Conservation (phyloP, 2,113 vertebrate genomes). For the Oreochromis tanganicae region DNA sequence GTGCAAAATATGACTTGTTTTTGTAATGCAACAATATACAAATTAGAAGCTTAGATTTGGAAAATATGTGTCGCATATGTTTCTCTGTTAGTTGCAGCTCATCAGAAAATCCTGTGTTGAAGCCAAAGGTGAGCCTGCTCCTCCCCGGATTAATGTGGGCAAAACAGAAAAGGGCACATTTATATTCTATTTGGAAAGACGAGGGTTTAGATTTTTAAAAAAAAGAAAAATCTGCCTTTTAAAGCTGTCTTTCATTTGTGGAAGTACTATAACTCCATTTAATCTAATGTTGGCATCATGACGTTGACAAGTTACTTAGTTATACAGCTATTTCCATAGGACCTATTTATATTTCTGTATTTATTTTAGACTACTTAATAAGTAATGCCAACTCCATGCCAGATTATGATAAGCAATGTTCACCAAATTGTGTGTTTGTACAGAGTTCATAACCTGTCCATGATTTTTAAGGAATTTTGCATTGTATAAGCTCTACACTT, state of each 20-base stretch:
- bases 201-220: constrained; percentile 15
- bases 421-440: constrained; percentile 57
- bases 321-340: constrained; percentile 64
- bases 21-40: background rate
- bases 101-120: background rate
- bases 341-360: constrained; percentile 67
- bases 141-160: constrained; percentile 1
- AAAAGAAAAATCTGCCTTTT: background rate
- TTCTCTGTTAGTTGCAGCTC: background rate
- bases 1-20: background rate
- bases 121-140: constrained; percentile 16
- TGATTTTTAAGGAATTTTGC: constrained; percentile 52
- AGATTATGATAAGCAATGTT: constrained; percentile 57
- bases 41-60: background rate
- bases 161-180: background rate
- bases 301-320: constrained; percentile 32
- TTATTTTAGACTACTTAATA: constrained; percentile 61
- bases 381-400: constrained; percentile 44
- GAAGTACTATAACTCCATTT: constrained; percentile 50
- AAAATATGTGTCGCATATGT: background rate
- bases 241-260: constrained; percentile 41
- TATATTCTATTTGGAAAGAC: background rate
- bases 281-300: constrained; percentile 53
- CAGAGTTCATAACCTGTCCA: constrained; percentile 48
- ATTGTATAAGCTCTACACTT: constrained; percentile 50